Conservation (phyloP, 2,888 invertebrate genomes). For the Polydrusus pterygomalis region DNA sequence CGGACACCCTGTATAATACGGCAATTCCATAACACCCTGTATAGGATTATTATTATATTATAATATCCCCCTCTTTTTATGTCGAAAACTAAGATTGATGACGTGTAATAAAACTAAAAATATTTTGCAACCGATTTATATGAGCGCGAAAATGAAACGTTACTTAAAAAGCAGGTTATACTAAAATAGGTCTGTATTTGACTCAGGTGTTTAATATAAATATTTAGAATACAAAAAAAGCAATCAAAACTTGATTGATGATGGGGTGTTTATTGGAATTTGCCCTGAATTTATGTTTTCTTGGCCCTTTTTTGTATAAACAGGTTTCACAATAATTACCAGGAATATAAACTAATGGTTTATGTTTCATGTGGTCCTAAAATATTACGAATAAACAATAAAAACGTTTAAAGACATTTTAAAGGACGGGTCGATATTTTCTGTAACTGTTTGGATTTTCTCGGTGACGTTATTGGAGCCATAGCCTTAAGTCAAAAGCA, state of each 20-base stretch:
- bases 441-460: not conserved
- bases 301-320: constrained; percentile 11
- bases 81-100: constrained; percentile 48
- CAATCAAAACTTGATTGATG: constrained; percentile 38
- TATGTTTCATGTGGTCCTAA: not conserved
- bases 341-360: constrained; percentile 9
- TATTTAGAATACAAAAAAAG: constrained; percentile 38
- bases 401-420: constrained; percentile 4
- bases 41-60: constrained; percentile 42
- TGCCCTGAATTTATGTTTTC: constrained; percentile 20
- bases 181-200: constrained; percentile 19
- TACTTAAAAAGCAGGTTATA: constrained; percentile 23
- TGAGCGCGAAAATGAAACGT: constrained; percentile 33
- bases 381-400: constrained; percentile 18
- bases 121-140: constrained; percentile 48
- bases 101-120: constrained; percentile 43
- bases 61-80: constrained; percentile 39
- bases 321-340: constrained; percentile 8
- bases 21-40: no score
- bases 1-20: no score
- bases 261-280: constrained; percentile 22
- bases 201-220: constrained; percentile 39
- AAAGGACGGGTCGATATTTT: not conserved
- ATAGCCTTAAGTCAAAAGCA: no score
- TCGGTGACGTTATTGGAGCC: no score